Evolutionary conservation across 1,140 invertebrate genomes (phyloP).

Genomic region (Holotrichia oblita): DNA sequence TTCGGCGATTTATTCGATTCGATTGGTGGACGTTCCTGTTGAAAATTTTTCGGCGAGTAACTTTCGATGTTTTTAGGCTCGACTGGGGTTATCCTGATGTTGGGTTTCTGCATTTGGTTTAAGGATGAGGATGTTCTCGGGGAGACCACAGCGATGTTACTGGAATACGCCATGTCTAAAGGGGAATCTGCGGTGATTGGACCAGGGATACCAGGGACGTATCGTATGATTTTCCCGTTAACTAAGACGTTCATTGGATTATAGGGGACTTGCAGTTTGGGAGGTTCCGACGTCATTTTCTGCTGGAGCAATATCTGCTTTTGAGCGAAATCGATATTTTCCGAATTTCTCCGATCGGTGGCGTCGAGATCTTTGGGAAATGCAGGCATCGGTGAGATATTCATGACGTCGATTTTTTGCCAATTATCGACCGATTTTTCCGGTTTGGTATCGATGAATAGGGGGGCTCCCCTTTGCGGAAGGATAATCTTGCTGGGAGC

Average conservation of each 20-base stretch:
- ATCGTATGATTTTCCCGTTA: slow-evolving; percentile 79
- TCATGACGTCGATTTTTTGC: slow-evolving; percentile 10
- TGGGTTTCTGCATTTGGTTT: slow-evolving; percentile 22
- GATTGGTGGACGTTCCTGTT: not conserved
- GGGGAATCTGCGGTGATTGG: slow-evolving; percentile 62
- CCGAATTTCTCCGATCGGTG: slow-evolving; percentile 3
- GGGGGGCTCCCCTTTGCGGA: not conserved
- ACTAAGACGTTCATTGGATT: slow-evolving; percentile 72
- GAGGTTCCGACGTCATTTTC: slow-evolving; percentile 38
- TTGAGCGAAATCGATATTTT: slow-evolving; percentile 45
- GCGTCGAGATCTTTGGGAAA: slow-evolving; percentile 34
- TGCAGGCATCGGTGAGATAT: not conserved
- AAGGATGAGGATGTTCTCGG: not conserved
- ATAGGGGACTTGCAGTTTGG: slow-evolving; percentile 57
- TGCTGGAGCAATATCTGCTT: slow-evolving; percentile 43
- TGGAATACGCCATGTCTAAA: slow-evolving; percentile 47
- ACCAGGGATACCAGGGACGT: slow-evolving; percentile 87
- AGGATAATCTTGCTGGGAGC: slow-evolving; percentile 45
- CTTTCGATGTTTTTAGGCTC: slow-evolving; percentile 22
- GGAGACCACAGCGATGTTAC: slow-evolving; percentile 1
- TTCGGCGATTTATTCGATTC: slow-evolving; percentile 37
- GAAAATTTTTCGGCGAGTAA: slow-evolving; percentile 8
- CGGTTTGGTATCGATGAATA: slow-evolving; percentile 19
- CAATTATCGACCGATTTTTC: not conserved
- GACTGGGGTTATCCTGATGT: slow-evolving; percentile 21